Conservation (phyloP, 2,888 invertebrate genomes). For the Phengaris alcon region DNA sequence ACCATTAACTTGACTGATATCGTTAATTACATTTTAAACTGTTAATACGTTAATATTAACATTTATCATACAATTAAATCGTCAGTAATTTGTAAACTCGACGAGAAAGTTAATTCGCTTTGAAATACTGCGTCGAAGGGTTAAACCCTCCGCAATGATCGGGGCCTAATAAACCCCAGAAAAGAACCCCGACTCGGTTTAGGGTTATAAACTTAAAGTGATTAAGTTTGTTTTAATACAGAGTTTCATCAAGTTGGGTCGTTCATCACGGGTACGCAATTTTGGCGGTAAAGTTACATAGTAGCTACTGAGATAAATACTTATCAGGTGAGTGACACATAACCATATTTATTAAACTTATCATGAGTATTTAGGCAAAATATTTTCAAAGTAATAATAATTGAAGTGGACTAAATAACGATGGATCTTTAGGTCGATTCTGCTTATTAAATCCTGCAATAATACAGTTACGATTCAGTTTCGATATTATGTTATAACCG, state of each 20-base stretch:
- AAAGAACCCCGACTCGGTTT: conserved; percentile 44
- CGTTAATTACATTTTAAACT: conserved; percentile 15
- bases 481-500: no score
- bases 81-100: conserved; percentile 27
- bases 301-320: no score
- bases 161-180: conserved; percentile 45
- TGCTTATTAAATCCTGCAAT: no score
- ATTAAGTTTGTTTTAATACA: conserved; percentile 30
- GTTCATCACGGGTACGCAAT: conserved; percentile 19
- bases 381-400: no score
- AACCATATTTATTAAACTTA: no score
- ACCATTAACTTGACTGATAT: conserved; percentile 25
- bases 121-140: conserved; percentile 55
- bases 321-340: no score
- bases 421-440: no score
- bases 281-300: not conserved
- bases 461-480: no score
- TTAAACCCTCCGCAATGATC: conserved; percentile 59
- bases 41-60: conserved; percentile 25
- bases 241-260: conserved; percentile 14
- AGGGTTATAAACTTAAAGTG: conserved; percentile 44
- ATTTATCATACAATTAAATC: conserved; percentile 22
- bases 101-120: conserved; percentile 53
- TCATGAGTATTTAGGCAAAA: no score
- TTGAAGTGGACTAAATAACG: no score